A percentile compares a stretch with the other conserved stretches of the same genome.
Evolutionary conservation across 1,140 invertebrate species (phyloP).

Genomic region (Aphidius gifuensis): DNA sequence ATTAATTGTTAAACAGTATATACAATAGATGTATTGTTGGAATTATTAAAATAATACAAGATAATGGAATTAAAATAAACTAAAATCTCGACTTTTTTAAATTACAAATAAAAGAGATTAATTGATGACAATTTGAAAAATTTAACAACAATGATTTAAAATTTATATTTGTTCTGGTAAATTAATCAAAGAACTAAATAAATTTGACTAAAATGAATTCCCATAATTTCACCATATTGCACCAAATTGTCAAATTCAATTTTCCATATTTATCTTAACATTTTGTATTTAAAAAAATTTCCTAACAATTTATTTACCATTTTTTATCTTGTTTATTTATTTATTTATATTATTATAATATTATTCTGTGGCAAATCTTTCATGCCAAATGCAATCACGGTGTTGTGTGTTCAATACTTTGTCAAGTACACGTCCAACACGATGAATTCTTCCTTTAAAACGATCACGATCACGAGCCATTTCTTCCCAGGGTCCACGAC

Average conservation of each 20-base stretch:
- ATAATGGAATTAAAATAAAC: too few species aligned
- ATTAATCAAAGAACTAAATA: too few species aligned
- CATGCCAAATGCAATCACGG: slow-evolving; percentile 55
- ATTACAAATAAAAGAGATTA: too few species aligned
- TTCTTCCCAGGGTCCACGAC: slow-evolving; percentile 65
- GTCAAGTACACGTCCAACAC: slow-evolving; percentile 48
- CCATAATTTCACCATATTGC: slow-evolving; percentile 17
- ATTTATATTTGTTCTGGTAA: too few species aligned
- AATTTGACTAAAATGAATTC: background rate
- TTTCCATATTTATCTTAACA: background rate
- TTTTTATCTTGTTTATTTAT: background rate
- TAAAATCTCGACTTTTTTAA: too few species aligned
- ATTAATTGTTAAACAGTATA: too few species aligned
- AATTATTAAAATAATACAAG: too few species aligned
- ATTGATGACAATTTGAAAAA: too few species aligned
- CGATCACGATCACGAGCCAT: slow-evolving; percentile 60
- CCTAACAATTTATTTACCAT: background rate
- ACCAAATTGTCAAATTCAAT: slow-evolving; percentile 4
- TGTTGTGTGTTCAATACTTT: slow-evolving; percentile 56
- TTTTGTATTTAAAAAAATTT: background rate
- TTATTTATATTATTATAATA: background rate
- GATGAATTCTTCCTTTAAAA: slow-evolving; percentile 57
- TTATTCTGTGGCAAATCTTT: slow-evolving; percentile 47
- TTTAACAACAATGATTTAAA: too few species aligned
- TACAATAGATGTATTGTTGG: too few species aligned